Evolutionary conservation across 2,113 vertebrate genomes (phyloP).

Genomic region (Macroglossus sobrinus): DNA sequence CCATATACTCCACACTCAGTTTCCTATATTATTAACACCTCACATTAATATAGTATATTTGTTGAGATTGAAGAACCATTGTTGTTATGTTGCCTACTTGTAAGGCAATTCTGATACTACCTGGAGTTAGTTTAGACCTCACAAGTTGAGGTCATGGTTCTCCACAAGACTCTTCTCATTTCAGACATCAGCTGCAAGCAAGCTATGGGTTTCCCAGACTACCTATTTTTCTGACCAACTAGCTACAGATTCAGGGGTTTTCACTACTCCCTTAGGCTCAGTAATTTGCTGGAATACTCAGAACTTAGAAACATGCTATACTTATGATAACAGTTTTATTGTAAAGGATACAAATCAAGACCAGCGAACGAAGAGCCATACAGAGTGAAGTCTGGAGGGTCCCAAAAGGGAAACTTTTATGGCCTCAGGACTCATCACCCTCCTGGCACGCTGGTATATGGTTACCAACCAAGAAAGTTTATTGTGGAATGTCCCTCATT

Average conservation of each 20-base stretch:
- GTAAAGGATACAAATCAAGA: not conserved
- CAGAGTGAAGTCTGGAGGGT: not conserved
- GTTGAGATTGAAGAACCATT: not conserved
- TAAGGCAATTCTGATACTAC: not conserved
- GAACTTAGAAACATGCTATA: not conserved
- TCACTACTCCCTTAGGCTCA: not conserved
- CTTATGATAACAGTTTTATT: not conserved
- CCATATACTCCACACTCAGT: not conserved
- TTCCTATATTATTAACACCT: not conserved
- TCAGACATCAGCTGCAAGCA: not conserved
- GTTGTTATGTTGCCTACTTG: not conserved
- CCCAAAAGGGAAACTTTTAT: not conserved
- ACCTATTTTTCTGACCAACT: not conserved
- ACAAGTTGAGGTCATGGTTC: not conserved
- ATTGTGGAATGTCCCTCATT: not conserved
- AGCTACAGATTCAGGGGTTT: not conserved
- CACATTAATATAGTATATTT: not conserved
- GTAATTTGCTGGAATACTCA: not conserved
- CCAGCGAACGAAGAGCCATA: not conserved
- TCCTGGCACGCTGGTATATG: not conserved
- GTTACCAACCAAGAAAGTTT: not conserved
- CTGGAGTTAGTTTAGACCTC: not conserved
- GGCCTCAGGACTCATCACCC: not conserved
- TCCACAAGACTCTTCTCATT: not conserved
- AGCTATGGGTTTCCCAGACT: not conserved